Conservation (phyloP, 2,888 invertebrate species). For the Drosophila meridiana region DNA sequence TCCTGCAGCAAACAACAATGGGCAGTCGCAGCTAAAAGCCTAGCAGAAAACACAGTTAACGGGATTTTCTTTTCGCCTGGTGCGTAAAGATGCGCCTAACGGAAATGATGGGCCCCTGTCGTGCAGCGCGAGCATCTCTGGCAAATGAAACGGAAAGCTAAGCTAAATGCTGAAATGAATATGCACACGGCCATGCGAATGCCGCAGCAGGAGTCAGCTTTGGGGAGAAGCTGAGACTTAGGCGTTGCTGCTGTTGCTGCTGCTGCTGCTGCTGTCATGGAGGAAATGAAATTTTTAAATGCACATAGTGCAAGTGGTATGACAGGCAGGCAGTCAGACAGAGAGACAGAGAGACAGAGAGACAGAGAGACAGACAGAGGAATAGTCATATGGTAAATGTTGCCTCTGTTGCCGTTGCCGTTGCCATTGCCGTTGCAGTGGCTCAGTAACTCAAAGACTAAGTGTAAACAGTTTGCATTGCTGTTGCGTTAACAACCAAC, state of each 20-base stretch:
- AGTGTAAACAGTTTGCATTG: conserved; percentile 53
- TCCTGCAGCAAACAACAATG: conserved; percentile 62
- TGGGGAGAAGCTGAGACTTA: neutral
- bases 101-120: conserved; percentile 58
- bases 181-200: conserved; percentile 38
- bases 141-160: conserved; percentile 66
- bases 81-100: conserved; percentile 62
- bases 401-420: neutral
- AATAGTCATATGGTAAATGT: no score
- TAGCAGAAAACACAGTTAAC: conserved; percentile 44
- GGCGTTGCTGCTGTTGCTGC: conserved; percentile 7
- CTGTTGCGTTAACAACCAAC: conserved; percentile 44
- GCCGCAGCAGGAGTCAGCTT: conserved; percentile 9
- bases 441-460: conserved; percentile 48
- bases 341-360: neutral
- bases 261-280: conserved; percentile 56
- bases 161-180: conserved; percentile 44
- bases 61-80: conserved; percentile 39
- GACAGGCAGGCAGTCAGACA: conserved; percentile 27
- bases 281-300: conserved; percentile 72
- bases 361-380: neutral
- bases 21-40: conserved; percentile 58
- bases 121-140: conserved; percentile 24
- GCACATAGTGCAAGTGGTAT: conserved; percentile 30
- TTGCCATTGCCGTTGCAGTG: conserved; percentile 18